Evolutionary conservation across 2,797 vertebrate genomes (phyloP).

Genomic region (Scarus forsteni): DNA sequence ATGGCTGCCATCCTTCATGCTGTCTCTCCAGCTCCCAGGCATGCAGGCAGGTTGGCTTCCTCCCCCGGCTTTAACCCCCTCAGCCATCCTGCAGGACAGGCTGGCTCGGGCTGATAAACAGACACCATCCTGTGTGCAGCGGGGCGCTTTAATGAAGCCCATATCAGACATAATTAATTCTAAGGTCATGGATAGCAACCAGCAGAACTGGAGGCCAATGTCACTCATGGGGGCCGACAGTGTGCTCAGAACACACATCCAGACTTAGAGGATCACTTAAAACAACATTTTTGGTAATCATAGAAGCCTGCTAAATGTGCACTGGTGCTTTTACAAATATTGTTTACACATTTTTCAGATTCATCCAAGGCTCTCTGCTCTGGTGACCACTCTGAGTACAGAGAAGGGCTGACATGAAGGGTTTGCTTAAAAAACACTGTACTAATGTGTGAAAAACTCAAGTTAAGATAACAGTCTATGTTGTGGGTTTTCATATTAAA

Average conservation of each 20-base stretch:
- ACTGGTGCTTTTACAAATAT: conserved; percentile 32
- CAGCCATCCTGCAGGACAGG: conserved; percentile 62
- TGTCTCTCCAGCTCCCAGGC: conserved; percentile 84
- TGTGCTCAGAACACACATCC: conserved; percentile 22
- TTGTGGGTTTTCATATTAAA: too few relatives aligned
- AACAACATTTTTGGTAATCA: conserved; percentile 41
- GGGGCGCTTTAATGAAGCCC: conserved; percentile 66
- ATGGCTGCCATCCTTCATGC: conserved; percentile 94
- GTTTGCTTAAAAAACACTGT: too few relatives aligned
- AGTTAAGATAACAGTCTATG: too few relatives aligned
- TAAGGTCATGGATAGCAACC: conserved; percentile 65
- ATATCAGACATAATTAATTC: conserved; percentile 77
- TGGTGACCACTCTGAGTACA: too few relatives aligned
- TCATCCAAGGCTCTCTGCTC: too few relatives aligned
- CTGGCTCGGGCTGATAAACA: conserved; percentile 71
- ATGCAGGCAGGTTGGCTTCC: conserved; percentile 73
- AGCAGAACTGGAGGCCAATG: conserved; percentile 65
- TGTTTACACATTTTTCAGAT: background rate
- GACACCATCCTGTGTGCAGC: conserved; percentile 55
- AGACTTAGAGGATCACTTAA: conserved; percentile 30
- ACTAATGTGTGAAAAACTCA: too few relatives aligned
- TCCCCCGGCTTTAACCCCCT: conserved; percentile 83
- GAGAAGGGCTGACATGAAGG: too few relatives aligned
- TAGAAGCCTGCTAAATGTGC: conserved; percentile 30
- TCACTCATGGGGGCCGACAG: conserved; percentile 42